Percentiles rank a stretch among this genome's conserved stretches.
phyloP scores from a whole-genome alignment of 2,888 invertebrate species.

The Psococerastis gibbosa region DNA sequence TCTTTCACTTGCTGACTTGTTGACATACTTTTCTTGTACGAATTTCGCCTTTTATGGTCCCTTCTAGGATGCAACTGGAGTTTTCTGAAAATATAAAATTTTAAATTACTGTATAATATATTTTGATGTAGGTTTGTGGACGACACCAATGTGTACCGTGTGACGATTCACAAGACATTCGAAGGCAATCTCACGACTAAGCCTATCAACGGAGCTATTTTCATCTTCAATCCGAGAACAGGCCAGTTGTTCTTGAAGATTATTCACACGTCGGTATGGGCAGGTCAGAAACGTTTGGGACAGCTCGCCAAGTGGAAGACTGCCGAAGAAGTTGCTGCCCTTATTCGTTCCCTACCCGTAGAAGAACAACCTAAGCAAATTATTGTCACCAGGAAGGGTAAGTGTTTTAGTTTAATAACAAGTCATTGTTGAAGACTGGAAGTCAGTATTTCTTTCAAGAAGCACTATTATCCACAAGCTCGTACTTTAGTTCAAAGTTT shows the following conservation, averaged over 20 bases:
- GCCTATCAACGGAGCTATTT: conserved; percentile 98
- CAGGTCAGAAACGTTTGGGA: conserved; percentile 97
- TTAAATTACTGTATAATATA: too few relatives aligned
- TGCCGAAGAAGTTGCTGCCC: conserved; percentile 98
- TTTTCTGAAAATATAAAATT: too few relatives aligned
- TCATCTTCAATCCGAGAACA: conserved; percentile 98
- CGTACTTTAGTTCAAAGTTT: too few relatives aligned
- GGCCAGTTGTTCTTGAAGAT: conserved; percentile 98
- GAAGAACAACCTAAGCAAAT: conserved; percentile 99
- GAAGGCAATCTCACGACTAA: conserved; percentile 98
- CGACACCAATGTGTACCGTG: conserved; percentile 98
- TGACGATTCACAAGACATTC: conserved; percentile 99
- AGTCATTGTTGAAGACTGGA: too few relatives aligned
- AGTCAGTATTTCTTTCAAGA: too few relatives aligned
- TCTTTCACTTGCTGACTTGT: too few relatives aligned
- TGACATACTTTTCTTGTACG: too few relatives aligned
- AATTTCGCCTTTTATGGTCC: too few relatives aligned
- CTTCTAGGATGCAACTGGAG: too few relatives aligned
- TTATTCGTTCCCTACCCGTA: conserved; percentile 95
- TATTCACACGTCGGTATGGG: conserved; percentile 99
- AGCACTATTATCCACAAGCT: too few relatives aligned
- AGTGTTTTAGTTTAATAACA: too few relatives aligned
- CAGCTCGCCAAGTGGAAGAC: conserved; percentile 99
- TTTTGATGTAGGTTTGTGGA: conserved; percentile 70
- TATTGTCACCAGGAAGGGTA: conserved; percentile 94